Base-by-base conservation (phyloP, 2,888 invertebrate genomes). In the Ernsta delagoae region DNA sequence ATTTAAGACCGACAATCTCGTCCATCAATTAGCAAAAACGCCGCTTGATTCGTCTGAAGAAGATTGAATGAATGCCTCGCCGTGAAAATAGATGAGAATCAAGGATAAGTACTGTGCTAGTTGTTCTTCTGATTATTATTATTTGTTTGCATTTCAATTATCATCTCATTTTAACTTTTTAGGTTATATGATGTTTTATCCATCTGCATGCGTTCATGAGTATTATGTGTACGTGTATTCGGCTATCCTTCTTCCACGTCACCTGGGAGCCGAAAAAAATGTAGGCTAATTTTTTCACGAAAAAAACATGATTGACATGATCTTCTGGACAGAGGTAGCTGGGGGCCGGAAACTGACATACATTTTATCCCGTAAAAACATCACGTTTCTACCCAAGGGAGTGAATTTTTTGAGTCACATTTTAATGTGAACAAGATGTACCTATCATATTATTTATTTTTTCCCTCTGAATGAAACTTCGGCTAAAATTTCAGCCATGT, bases 11-110 rank as follows among this genome's bases (percentile, higher is more conserved):
- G 69, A 69, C 69, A 69, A 69, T 63, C 63, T 63, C 69, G 59
- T 69, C 53, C 69, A 64, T 69, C 69, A 69, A 69, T 69, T 69
- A 69, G 63, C 63, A 69, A 69, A 69, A 69, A 69, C 69, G 56
- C 63, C 43, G 43, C 69, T 63, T 69, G 53, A 69, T 69, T 69
- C 69, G 69, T 65, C 45, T 63, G 69, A 63, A 64, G 59, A 64
- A 69, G 69, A 69, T 69, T 69, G 69, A 69, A 39, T 62, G 60
- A 54, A 43, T 56, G 31, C 41, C 54, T 31, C 16, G 11, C 34
- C 57, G 36, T 24, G 67, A 57, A 63, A 63, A 57, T 54, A 63
- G 62, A 63, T 68, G 50, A 57, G 50, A 16, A 63, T 59, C 48
- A 57, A 56, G 57, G 36, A 45, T 43, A 56, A 63, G 50, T 39